Base-by-base conservation (phyloP, 2,113 vertebrate genomes). In the Prunella himalayana region DNA sequence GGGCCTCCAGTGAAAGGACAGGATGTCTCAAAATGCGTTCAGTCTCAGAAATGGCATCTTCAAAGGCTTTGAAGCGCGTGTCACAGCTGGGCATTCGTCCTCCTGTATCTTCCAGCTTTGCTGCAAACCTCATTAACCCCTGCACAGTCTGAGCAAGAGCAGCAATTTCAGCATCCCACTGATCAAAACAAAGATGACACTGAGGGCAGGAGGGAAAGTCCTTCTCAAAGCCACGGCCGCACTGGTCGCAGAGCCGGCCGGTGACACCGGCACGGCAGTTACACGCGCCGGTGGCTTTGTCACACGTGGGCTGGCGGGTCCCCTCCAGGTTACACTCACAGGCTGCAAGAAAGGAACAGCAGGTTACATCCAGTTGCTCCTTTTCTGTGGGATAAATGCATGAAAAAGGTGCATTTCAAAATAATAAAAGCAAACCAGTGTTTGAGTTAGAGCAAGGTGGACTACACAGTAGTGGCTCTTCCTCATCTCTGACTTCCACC, bases 281-380 rank as follows among this genome's bases (percentile, higher is more conserved):
- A 47, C 99, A 99, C 1, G 66, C 50, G 1, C 98, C 99, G 0
- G 98, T 99, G 92, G 97, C 96, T 83, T 95, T 88, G 96, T 99
- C 98, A 94, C 99, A 99, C 17, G 73, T 77, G 9, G 98, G 98
- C 9, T 80, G 96, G 78, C 88, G 59, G 6, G 98, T 98, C 80
- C 99, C 99, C 66, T 98, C 97, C 24, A 87, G 51, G 85, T 98
- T 97, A 95, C 98, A 99, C 88, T 98, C 85, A n/a, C 99, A 99
- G 1, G 96, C 99, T 99, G 87, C 28, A 92, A 94, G 80, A 83
- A 88, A 92, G 54, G 23, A 68, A 87, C 73, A 85, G 68, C 71
- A 90, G 84, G 22, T 88, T 90, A 95, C 45, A 66, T 13, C 21
- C 19, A 17, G 23, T 71, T 39, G 18, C 21, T 69, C 57, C 49